Conservation (phyloP, 2,113 vertebrate genomes). For the Antechinus stuartii region DNA sequence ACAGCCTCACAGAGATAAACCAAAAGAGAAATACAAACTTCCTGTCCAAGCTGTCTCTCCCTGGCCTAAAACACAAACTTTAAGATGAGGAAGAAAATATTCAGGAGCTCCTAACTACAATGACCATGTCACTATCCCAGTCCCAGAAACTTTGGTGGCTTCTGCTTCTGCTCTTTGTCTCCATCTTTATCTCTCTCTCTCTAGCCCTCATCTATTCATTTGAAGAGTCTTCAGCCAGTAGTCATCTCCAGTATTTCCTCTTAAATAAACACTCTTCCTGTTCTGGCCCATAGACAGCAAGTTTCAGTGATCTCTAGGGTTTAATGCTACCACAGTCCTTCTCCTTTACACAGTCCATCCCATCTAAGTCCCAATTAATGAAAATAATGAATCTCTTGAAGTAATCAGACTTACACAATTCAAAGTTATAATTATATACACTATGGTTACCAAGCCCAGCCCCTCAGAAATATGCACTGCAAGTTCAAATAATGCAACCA, state of each 20-base stretch:
- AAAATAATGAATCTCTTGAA: background rate
- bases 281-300: background rate
- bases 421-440: background rate
- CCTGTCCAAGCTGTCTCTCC: background rate
- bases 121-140: background rate
- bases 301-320: background rate
- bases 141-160: background rate
- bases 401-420: background rate
- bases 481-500: background rate
- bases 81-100: background rate
- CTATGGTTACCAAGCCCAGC: background rate
- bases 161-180: background rate
- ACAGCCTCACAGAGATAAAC: background rate
- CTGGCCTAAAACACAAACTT: background rate
- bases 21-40: background rate
- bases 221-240: background rate
- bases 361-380: background rate
- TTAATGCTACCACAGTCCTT: background rate
- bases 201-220: background rate
- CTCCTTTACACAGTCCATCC: background rate
- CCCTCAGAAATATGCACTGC: background rate
- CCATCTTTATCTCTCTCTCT: background rate
- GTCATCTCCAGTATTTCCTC: background rate
- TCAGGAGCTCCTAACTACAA: background rate
- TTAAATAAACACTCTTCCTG: background rate